phyloP scores from a whole-genome alignment of 2,797 vertebrate species.

The Gobionotothen gibberifrons region DNA sequence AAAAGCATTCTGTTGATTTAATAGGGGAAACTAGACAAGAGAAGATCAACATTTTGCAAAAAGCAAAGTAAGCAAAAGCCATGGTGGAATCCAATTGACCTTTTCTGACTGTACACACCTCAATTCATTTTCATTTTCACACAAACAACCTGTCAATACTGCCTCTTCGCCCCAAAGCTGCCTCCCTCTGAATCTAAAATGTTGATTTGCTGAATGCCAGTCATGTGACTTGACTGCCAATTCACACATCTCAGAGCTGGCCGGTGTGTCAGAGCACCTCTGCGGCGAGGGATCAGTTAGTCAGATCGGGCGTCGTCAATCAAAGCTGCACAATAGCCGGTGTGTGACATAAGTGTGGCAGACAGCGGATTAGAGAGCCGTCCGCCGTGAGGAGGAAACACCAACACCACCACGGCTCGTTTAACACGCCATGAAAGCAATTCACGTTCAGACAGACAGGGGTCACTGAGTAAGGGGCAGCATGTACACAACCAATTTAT shows the following conservation, averaged over 20 bases:
- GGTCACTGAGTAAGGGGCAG: constrained; percentile 74
- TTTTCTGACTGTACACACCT: constrained; percentile 23
- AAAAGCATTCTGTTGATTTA: constrained; percentile 22
- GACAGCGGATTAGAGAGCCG: constrained; percentile 68
- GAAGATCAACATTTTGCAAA: background rate
- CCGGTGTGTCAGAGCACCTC: constrained; percentile 50
- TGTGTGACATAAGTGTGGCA: constrained; percentile 69
- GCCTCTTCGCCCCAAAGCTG: constrained; percentile 28
- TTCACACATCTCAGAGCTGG: constrained; percentile 55
- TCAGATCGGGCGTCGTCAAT: constrained; percentile 72
- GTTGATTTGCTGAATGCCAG: constrained; percentile 48
- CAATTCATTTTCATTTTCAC: constrained; percentile 44
- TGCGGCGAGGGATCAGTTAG: constrained; percentile 78
- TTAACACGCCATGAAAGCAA: constrained; percentile 79
- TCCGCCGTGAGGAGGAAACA: constrained; percentile 57
- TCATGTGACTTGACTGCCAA: constrained; percentile 67
- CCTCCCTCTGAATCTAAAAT: constrained; percentile 22
- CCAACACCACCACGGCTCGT: constrained; percentile 81
- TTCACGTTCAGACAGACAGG: constrained; percentile 71
- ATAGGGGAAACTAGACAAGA: background rate
- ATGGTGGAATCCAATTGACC: constrained; percentile 22
- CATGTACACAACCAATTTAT: constrained; percentile 79
- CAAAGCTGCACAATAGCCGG: constrained; percentile 67
- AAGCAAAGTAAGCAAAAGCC: constrained; percentile 13
- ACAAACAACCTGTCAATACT: constrained; percentile 54